Evolutionary conservation across 2,888 invertebrate species (phyloP).

Genomic region (Nomada goodeniana): DNA sequence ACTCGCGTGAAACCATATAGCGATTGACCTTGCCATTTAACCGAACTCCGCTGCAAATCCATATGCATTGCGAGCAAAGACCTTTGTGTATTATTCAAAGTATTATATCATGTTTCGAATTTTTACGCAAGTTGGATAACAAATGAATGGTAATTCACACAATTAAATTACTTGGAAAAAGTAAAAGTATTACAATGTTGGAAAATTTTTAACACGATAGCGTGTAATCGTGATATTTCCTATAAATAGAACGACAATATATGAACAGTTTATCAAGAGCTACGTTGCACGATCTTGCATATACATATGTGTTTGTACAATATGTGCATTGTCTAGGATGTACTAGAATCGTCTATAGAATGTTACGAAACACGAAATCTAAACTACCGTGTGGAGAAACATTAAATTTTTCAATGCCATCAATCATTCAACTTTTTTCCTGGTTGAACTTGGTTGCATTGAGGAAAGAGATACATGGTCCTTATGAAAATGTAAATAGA

Average conservation of each 20-base stretch:
- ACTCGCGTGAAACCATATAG: slow-evolving; percentile 24
- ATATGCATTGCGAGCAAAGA: slow-evolving; percentile 61
- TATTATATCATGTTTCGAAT: slow-evolving; percentile 9
- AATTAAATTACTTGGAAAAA: background rate
- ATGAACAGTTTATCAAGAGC: slow-evolving; percentile 41
- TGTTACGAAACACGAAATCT: slow-evolving; percentile 26
- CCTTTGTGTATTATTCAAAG: slow-evolving; percentile 51
- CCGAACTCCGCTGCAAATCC: slow-evolving; percentile 40
- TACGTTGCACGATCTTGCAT: slow-evolving; percentile 12
- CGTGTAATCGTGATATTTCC: slow-evolving; percentile 34
- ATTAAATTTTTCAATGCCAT: slow-evolving; percentile 19
- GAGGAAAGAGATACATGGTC: background rate
- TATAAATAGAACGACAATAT: slow-evolving; percentile 53
- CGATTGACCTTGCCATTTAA: slow-evolving; percentile 52
- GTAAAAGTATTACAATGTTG: slow-evolving; percentile 5
- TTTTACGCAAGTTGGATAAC: background rate
- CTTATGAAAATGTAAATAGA: background rate
- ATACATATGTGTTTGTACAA: slow-evolving; percentile 34
- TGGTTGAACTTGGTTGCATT: background rate
- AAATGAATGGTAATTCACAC: background rate
- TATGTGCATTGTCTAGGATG: slow-evolving; percentile 46
- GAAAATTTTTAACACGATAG: background rate
- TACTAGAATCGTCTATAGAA: slow-evolving; percentile 19
- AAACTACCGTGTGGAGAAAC: background rate
- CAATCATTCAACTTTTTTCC: slow-evolving; percentile 2